Evolutionary conservation across 2,888 invertebrate genomes (phyloP).

Genomic region (Drosophila pseudotalamancana): DNA sequence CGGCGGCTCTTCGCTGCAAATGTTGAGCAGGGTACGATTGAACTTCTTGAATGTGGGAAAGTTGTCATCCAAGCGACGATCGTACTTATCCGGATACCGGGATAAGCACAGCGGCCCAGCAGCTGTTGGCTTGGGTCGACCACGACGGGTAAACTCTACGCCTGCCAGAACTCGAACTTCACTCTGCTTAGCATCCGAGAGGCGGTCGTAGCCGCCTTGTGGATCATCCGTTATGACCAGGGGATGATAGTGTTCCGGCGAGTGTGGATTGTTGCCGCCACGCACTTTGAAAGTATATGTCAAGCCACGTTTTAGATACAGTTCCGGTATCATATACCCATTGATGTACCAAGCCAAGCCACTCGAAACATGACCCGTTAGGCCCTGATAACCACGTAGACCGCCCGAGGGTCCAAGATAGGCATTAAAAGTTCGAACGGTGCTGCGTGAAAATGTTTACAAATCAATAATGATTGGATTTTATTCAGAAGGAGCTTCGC

Average conservation of each 20-base stretch:
- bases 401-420: conserved; percentile 94
- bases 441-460: conserved; percentile 61
- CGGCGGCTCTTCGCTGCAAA: conserved; percentile 90
- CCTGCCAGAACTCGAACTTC: conserved; percentile 91
- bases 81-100: conserved; percentile 87
- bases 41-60: conserved; percentile 92
- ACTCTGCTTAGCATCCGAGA: conserved; percentile 89
- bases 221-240: conserved; percentile 94
- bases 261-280: conserved; percentile 96
- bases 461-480: too few relatives aligned
- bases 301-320: conserved; percentile 93
- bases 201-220: conserved; percentile 91
- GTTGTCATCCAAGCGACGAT: conserved; percentile 91
- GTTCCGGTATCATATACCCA: conserved; percentile 93
- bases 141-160: conserved; percentile 92
- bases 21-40: conserved; percentile 90
- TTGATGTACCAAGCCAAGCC: conserved; percentile 96
- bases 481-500: conserved; percentile 24
- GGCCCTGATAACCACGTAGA: conserved; percentile 90
- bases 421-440: conserved; percentile 91
- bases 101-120: conserved; percentile 93
- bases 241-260: conserved; percentile 93
- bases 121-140: conserved; percentile 91
- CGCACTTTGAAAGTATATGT: conserved; percentile 92
- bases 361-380: conserved; percentile 89